Percentiles rank a stretch among this genome's conserved stretches.
phyloP scores from a whole-genome alignment of 2,797 vertebrate species.

The Delichon dasypus region DNA sequence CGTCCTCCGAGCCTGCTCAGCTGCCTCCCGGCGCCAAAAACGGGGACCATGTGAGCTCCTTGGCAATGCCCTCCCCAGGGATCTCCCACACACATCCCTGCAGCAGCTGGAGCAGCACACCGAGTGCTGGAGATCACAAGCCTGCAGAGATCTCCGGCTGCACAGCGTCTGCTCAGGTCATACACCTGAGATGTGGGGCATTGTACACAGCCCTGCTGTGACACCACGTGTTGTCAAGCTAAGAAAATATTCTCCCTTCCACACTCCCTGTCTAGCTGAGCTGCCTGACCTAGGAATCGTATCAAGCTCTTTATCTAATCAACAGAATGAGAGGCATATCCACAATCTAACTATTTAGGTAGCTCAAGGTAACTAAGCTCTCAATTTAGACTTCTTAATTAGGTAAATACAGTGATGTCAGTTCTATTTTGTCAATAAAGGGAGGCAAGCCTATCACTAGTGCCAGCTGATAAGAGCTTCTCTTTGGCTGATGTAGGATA shows the following conservation, averaged over 20 bases:
- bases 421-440: neutral
- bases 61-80: neutral
- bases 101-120: neutral
- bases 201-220: accelerated
- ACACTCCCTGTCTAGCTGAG: neutral
- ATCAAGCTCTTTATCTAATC: conserved; percentile 14
- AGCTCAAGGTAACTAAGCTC: conserved; percentile 12
- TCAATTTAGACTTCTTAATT: conserved; percentile 26
- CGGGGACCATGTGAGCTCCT: neutral
- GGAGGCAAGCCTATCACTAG: neutral
- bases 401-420: neutral
- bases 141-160: neutral
- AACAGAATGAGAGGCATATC: neutral
- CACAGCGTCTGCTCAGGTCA: neutral
- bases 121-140: neutral
- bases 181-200: neutral
- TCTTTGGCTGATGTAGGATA: neutral
- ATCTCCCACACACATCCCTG: neutral
- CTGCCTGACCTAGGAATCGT: neutral
- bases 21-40: neutral
- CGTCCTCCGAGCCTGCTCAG: accelerated
- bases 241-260: neutral
- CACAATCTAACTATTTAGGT: neutral
- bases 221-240: accelerated
- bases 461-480: neutral